Conservation (phyloP, 2,797 vertebrate species). For the Pterois miles region DNA sequence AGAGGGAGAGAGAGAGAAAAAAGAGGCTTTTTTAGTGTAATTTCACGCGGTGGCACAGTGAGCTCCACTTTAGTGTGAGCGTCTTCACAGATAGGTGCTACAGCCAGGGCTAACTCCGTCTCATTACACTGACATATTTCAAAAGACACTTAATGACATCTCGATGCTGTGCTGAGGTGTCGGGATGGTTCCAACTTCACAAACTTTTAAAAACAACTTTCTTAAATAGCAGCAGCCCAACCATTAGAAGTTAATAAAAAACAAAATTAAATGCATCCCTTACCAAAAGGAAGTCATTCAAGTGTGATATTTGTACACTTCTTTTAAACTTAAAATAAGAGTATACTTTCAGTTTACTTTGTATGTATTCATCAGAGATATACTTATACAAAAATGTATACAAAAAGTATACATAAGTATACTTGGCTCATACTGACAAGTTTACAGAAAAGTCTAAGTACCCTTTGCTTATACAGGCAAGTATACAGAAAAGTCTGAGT, state of each 20-base stretch:
- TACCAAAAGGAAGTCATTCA: not conserved
- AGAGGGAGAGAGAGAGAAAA: not conserved
- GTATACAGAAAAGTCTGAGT: too few relatives aligned
- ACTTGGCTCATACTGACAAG: too few relatives aligned
- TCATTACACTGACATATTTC: constrained; percentile 56
- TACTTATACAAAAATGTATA: too few relatives aligned
- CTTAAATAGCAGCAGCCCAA: not conserved
- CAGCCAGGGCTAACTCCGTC: constrained; percentile 32
- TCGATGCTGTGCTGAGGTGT: constrained; percentile 46
- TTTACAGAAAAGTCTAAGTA: too few relatives aligned
- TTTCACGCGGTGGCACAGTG: constrained; percentile 74
- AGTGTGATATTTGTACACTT: too few relatives aligned
- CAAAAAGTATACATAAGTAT: too few relatives aligned
- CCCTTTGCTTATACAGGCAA: too few relatives aligned
- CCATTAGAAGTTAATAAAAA: not conserved
- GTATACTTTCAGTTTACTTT: too few relatives aligned
- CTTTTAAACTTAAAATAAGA: too few relatives aligned
- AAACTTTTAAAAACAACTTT: not conserved
- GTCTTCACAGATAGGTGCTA: constrained; percentile 74
- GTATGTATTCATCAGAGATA: too few relatives aligned
- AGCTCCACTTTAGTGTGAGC: constrained; percentile 73
- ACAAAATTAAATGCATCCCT: not conserved
- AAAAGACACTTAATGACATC: constrained; percentile 51
- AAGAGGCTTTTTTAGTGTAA: constrained; percentile 72
- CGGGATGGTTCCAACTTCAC: constrained; percentile 30